These are phyloP conservation scores for Conops quadrifasciatus DNA, from an alignment of 2,888 invertebrate genomes.

Conservation along the genomic window DNA sequence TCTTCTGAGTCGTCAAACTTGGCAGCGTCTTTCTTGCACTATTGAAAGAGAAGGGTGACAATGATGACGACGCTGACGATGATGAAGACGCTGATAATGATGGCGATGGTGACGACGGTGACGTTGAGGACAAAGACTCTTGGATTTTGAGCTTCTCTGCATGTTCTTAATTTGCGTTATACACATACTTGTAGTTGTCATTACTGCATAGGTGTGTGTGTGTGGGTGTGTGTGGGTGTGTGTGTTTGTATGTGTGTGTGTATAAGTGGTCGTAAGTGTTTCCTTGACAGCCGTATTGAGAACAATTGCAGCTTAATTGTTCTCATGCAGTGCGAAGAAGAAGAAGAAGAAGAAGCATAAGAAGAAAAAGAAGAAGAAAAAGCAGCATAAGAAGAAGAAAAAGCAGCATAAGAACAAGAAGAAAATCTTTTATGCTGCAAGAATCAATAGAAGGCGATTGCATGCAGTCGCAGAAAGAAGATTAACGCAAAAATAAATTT, in stretches of 20 bases:
- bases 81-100: not conserved
- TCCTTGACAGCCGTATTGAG: conserved; percentile 40
- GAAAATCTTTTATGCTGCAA: not conserved
- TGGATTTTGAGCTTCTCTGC: not conserved
- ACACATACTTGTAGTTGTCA: conserved; percentile 5
- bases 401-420: not conserved
- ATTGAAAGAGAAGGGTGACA: not conserved
- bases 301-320: conserved; percentile 41
- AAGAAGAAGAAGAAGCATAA: conserved; percentile 6
- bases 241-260: conserved; percentile 10
- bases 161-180: conserved; percentile 22
- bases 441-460: not conserved
- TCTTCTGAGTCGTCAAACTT: not conserved
- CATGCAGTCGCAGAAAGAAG: not conserved
- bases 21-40: not conserved
- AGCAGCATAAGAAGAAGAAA: not conserved
- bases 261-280: conserved; percentile 37
- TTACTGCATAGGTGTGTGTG: not conserved
- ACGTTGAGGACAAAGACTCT: not conserved
- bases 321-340: conserved; percentile 21
- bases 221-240: conserved; percentile 11
- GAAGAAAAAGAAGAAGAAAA: conserved; percentile 3
- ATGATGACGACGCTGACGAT: not conserved
- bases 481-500: not conserved
- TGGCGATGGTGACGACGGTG: not conserved